A percentile compares a stretch with the other conserved stretches of the same genome.
Evolutionary conservation across 1,140 invertebrate species (phyloP).

Genomic region (Drosophila punjabiensis): DNA sequence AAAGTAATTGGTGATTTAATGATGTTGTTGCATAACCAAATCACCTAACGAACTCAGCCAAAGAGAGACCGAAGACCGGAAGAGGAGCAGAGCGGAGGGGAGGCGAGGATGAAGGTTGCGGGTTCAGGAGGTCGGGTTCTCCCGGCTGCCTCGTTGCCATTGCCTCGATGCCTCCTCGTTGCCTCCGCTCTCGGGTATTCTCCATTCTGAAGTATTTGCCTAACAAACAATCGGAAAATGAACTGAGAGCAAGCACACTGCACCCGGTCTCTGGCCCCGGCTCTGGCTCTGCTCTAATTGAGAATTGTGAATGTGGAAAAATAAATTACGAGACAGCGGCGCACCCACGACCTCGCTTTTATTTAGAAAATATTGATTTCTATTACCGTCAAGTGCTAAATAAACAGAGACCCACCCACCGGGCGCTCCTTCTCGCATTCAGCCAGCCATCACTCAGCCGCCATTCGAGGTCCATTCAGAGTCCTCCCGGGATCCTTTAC

Average conservation of each 20-base stretch:
- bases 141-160: conserved; percentile 4
- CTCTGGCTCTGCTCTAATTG: conserved; percentile 66
- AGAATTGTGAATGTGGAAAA: conserved; percentile 84
- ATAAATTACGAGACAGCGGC: conserved; percentile 73
- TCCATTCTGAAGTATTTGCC: conserved; percentile 73
- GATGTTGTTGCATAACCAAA: conserved; percentile 84
- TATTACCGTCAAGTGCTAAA: conserved; percentile 76
- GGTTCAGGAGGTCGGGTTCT: conserved; percentile 21
- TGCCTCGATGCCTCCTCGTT: not conserved
- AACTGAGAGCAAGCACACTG: conserved; percentile 46
- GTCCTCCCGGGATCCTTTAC: conserved; percentile 40
- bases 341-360: conserved; percentile 42
- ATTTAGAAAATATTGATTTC: conserved; percentile 84
- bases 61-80: conserved; percentile 17
- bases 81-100: not conserved
- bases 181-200: conserved; percentile 53
- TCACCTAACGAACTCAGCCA: conserved; percentile 76
- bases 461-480: conserved; percentile 45
- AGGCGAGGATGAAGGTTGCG: not conserved
- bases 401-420: conserved; percentile 56
- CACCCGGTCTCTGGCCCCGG: conserved; percentile 3
- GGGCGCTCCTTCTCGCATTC: not conserved
- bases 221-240: conserved; percentile 82
- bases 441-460: conserved; percentile 34
- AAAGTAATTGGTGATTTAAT: conserved; percentile 84